A percentile compares a stretch with the other conserved stretches of the same genome.
phyloP scores from a whole-genome alignment of 1,140 invertebrate genomes.

The Heliconius himera region DNA sequence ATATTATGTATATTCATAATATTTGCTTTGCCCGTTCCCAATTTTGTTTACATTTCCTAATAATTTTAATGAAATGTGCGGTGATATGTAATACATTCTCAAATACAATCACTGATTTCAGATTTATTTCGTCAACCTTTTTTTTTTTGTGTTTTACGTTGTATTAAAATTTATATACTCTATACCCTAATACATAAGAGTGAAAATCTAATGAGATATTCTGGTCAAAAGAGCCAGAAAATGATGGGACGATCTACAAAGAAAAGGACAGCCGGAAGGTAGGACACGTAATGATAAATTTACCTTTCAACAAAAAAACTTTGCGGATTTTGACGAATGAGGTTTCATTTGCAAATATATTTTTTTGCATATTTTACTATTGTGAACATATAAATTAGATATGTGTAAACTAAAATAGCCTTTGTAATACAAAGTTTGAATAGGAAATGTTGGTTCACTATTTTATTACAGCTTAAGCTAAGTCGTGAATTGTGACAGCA shows the following conservation, averaged over 20 bases:
- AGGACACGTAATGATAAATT: constrained; percentile 25
- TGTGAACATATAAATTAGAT: not conserved
- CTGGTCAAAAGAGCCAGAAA: constrained; percentile 10
- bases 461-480: not conserved
- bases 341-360: constrained; percentile 1
- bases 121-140: constrained; percentile 1
- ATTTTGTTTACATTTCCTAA: not conserved
- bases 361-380: not conserved
- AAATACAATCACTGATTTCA: constrained; percentile 22
- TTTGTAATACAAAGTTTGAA: not conserved
- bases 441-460: not conserved
- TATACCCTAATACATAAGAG: not conserved
- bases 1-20: not conserved
- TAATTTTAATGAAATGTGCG: not conserved
- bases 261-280: constrained; percentile 18
- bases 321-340: constrained; percentile 16
- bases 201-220: not conserved
- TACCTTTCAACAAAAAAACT: constrained; percentile 16
- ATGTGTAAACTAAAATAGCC: not conserved
- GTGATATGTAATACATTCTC: not conserved
- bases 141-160: not conserved
- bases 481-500: too few relatives aligned
- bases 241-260: constrained; percentile 20
- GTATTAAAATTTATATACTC: not conserved
- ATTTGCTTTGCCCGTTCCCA: not conserved